phyloP scores from a whole-genome alignment of 2,113 vertebrate genomes.

The Sula dactylatra region DNA sequence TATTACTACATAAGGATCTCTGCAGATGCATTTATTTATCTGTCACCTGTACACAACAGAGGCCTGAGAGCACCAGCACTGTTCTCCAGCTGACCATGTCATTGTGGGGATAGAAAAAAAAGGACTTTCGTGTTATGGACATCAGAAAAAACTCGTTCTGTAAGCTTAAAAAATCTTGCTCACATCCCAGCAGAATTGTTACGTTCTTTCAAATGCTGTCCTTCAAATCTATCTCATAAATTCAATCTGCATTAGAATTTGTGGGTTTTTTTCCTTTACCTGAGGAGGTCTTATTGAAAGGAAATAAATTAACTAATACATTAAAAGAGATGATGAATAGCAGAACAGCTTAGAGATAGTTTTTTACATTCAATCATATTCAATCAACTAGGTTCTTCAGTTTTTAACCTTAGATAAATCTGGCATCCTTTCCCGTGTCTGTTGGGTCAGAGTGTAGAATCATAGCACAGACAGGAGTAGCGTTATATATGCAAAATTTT shows the following conservation, averaged over 20 bases:
- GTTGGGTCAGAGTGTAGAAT: not conserved
- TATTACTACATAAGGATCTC: not conserved
- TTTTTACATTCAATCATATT: not conserved
- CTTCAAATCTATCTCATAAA: not conserved
- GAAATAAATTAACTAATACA: not conserved
- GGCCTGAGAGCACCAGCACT: not conserved
- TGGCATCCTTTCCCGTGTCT: not conserved
- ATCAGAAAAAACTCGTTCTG: rapidly evolving
- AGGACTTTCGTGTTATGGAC: not conserved
- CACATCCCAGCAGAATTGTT: not conserved
- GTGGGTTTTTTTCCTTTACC: not conserved
- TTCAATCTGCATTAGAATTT: not conserved
- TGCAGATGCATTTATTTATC: not conserved
- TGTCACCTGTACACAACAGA: not conserved
- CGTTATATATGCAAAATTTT: not conserved
- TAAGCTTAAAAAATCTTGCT: not conserved
- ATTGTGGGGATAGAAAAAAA: not conserved
- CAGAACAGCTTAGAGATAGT: not conserved
- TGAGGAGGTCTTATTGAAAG: not conserved
- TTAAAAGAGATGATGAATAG: not conserved
- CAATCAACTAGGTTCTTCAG: not conserved
- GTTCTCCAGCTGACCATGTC: not conserved
- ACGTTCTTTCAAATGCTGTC: not conserved
- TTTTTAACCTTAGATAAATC: not conserved
- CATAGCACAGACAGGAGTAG: not conserved